Base-by-base conservation (phyloP, 2,888 invertebrate genomes). In the Coecobrya sp. region DNA sequence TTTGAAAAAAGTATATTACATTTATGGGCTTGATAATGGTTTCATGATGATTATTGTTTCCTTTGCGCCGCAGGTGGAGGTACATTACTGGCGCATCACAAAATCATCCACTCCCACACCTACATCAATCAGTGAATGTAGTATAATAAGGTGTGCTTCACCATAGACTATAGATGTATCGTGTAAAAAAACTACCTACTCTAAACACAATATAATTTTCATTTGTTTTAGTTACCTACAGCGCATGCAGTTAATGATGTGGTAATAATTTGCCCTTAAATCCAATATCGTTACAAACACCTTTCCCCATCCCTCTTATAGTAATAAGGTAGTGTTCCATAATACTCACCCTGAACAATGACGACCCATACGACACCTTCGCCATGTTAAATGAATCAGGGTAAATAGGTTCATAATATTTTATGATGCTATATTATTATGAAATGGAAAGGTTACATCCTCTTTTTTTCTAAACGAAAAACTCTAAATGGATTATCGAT, bases 21-120 rank as follows among this genome's bases (percentile, higher is more conserved):
- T 1, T 59, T 68, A 68, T 68, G 68, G 36, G 36, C 11, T 68
- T 68, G 68, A 68, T 68, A 68, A 36, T 68, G n/a, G 30, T n/a
- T 68, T 68, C 55, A 55, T 68, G n/a, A 68, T 68, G 30, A 68
- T 68, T 27, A 68, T 81, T 81, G 81, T 59, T 59, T 82, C 30
- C 52, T 27, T 52, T 82, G 16, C 65, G 42, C 84, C 68, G 42
- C 85, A 85, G 85, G 68, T 68, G 68, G 65, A 65, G 36, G 85
- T 85, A 85, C 85, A 85, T 65, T 84, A 82, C 81, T 82, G 79
- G 68, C 62, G 36, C 68, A 68, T 68, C 68, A 68, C 68, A 68
- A 36, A 1, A 68, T 68, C 68, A 68, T 68, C 68, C 68, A 1
- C 68, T n/a, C 16, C 68, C 30, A 68, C 68, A 68, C 30, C 68